phyloP scores from a whole-genome alignment of 2,797 vertebrate genomes.

The Tenualosa thibaudeaui region DNA sequence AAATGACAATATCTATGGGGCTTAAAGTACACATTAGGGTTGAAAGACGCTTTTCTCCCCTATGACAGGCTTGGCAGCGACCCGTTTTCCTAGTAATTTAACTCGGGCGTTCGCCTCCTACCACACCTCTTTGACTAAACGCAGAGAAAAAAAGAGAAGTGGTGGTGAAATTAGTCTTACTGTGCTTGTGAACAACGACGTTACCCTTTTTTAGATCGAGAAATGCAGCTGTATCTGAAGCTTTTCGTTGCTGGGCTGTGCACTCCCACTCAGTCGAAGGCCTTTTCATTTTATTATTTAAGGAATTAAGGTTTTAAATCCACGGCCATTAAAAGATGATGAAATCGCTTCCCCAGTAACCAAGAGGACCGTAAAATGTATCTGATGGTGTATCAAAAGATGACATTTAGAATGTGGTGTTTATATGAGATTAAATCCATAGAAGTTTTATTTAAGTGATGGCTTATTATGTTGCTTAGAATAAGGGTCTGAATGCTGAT shows the following conservation, averaged over 20 bases:
- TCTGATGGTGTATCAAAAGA: neutral
- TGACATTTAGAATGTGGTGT: neutral
- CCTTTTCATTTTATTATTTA: neutral
- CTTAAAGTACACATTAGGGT: conserved; percentile 49
- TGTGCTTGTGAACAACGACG: conserved; percentile 20
- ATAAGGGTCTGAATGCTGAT: too few relatives aligned
- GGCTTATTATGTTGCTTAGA: too few relatives aligned
- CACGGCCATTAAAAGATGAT: conserved; percentile 16
- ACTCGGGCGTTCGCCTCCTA: conserved; percentile 45
- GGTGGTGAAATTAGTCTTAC: conserved; percentile 2
- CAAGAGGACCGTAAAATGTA: neutral
- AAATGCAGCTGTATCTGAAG: neutral
- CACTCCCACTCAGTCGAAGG: neutral
- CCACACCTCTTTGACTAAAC: conserved; percentile 50
- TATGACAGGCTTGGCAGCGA: conserved; percentile 50
- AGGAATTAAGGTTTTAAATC: conserved; percentile 14
- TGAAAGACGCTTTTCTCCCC: conserved; percentile 50
- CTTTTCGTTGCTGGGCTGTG: neutral
- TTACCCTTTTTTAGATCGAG: conserved; percentile 1
- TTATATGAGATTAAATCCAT: too few relatives aligned
- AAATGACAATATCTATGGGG: conserved; percentile 50
- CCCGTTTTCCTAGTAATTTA: conserved; percentile 53
- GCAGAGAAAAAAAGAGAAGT: conserved; percentile 41
- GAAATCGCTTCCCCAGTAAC: neutral
- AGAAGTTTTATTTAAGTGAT: too few relatives aligned